Evolutionary conservation across 2,113 vertebrate genomes (phyloP), one percentile per base, ranked within the genome.

Genomic region (Phyllostomus discolor): DNA sequence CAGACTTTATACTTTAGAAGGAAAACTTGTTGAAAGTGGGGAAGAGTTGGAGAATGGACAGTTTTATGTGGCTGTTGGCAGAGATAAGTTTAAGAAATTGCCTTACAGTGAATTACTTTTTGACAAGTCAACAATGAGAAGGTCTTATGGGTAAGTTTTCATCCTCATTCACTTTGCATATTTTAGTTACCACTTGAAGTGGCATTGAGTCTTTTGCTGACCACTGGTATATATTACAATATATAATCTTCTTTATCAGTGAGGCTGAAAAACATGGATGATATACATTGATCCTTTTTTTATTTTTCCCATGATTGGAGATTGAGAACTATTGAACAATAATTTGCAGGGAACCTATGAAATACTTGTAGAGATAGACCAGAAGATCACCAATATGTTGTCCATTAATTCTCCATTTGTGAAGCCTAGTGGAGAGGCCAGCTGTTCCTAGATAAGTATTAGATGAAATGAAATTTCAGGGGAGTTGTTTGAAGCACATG

Each of bases 51-150:
- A 99, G 97, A 99, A 99, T 0, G 99, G 99, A 38, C 99, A 99
- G 97, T 99, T 99, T 88, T 99, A 99, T 50, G 99, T 99, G 85
- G 99, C 99, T 22, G 99, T 99, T 10, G 99, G 99, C 93, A 99
- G 99, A 98, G 99, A 99, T 73, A 99, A 98, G 95, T 99, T 99
- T 97, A 99, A 99, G 98, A 99, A 98, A 95, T 97, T 99, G 93
- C 98, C 99, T 0, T 99, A 99, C 88, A 98, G 97, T 41, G 99
- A 99, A 95, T 95, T 99, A 7, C 98, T 99, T 24, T 99, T 99
- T 84, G 98, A 97, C 96, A 99, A 99, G 97, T 98, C 99, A 54
- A 97, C 98, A 16, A 88, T 92, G 26, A 99, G 98, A 97, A 98
- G 98, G 92, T 97, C 98, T 67, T 99, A 98, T 50, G 99, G 99